phyloP scores from a whole-genome alignment of 2,888 invertebrate species.

The Chydorus sphaericus region DNA sequence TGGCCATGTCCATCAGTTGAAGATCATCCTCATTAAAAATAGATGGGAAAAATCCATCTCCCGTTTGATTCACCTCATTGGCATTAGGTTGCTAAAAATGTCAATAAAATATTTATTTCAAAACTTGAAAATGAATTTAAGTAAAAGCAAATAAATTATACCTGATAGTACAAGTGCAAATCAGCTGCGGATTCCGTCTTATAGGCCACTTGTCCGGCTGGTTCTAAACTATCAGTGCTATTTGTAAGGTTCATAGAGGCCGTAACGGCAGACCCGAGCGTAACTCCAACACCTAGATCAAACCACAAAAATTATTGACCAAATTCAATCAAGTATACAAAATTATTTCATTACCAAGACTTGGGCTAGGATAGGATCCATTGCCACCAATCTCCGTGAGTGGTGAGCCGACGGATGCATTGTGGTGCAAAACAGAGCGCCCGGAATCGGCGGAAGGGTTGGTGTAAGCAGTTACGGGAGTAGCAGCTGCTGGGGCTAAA shows the following conservation, averaged over 20 bases:
- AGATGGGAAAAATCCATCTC: constrained; percentile 71
- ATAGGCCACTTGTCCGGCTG: constrained; percentile 40
- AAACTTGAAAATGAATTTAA: not conserved
- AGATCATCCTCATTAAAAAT: constrained; percentile 77
- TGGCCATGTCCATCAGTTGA: constrained; percentile 82
- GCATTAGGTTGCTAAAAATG: constrained; percentile 15
- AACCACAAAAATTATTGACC: not conserved
- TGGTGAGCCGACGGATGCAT: constrained; percentile 46
- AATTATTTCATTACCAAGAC: constrained; percentile 22
- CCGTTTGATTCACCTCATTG: constrained; percentile 20
- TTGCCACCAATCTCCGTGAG: constrained; percentile 43
- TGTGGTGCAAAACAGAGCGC: constrained; percentile 43
- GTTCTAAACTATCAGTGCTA: constrained; percentile 47
- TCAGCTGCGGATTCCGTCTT: constrained; percentile 57
- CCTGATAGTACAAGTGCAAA: constrained; percentile 55
- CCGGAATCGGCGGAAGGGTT: constrained; percentile 14
- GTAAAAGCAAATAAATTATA: constrained; percentile 25
- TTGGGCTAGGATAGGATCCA: constrained; percentile 32
- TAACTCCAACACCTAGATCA: constrained; percentile 29
- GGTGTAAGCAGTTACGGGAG: constrained; percentile 14
- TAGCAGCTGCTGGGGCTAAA: constrained; percentile 6
- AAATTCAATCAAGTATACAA: not conserved
- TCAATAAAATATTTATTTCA: not conserved
- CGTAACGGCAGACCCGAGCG: constrained; percentile 56
- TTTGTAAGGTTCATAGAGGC: constrained; percentile 65